These are phyloP conservation scores for Heterohyrax brucei DNA, from an alignment of 2,797 vertebrate species.

Conservation along the genomic window DNA sequence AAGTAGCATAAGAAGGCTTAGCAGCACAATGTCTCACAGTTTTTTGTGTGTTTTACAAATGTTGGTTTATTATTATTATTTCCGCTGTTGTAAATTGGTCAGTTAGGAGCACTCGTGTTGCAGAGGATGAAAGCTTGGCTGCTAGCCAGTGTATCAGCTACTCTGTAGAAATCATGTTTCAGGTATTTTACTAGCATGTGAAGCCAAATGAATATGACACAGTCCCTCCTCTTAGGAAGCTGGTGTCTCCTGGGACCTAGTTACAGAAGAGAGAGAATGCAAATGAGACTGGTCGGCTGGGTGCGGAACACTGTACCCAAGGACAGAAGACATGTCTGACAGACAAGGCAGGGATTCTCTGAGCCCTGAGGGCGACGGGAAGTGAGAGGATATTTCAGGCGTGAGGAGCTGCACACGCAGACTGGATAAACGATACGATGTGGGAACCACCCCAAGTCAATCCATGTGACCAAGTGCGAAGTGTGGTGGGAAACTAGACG, in stretches of 20 bases:
- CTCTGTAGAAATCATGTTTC: no score
- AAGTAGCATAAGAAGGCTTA: not conserved
- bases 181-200: not conserved
- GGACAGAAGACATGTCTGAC: not conserved
- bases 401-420: not conserved
- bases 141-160: no score
- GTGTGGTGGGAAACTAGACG: not conserved
- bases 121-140: no score
- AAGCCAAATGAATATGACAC: not conserved
- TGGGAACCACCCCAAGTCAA: not conserved
- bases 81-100: not conserved
- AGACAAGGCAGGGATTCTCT: not conserved
- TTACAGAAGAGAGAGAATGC: not conserved
- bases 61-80: no score
- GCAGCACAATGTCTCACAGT: not conserved
- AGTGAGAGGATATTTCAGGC: not conserved
- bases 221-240: not conserved
- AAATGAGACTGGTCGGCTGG: no score
- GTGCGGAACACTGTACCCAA: no score
- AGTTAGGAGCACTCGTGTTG: no score
- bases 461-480: not conserved
- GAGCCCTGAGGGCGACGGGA: not conserved
- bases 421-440: not conserved
- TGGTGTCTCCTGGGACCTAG: not conserved
- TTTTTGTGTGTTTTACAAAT: not conserved